Percentiles rank a stretch among this genome's conserved stretches.
Conservation (phyloP, 2,113 vertebrate species). For the Puma concolor region DNA sequence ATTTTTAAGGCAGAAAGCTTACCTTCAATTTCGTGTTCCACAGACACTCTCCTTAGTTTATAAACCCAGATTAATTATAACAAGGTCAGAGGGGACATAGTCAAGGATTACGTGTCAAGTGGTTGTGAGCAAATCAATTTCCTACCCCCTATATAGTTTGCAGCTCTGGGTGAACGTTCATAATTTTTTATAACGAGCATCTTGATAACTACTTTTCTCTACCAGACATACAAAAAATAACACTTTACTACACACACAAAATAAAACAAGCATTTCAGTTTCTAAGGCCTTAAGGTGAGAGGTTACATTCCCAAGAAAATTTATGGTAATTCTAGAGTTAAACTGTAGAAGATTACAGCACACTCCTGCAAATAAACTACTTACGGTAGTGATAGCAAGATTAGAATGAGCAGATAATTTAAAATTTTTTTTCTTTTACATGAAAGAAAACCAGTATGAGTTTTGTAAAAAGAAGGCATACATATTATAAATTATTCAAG, state of each 20-base stretch:
- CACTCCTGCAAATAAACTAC: not conserved
- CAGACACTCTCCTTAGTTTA: not conserved
- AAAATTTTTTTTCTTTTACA: not conserved
- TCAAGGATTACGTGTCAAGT: not conserved
- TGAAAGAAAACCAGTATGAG: constrained; percentile 41
- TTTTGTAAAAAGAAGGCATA: constrained; percentile 54
- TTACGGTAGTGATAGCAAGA: not conserved
- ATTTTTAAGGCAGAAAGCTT: constrained; percentile 11
- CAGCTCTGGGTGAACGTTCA: not conserved
- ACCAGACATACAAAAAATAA: constrained; percentile 12
- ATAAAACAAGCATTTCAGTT: not conserved
- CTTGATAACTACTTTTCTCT: not conserved
- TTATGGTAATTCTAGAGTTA: not conserved
- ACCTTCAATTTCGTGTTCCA: not conserved
- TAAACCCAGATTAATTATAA: constrained; percentile 25
- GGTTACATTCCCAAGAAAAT: not conserved
- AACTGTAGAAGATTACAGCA: not conserved
- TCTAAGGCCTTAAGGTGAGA: not conserved
- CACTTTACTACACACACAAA: not conserved
- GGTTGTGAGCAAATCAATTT: constrained; percentile 42
- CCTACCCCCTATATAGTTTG: not conserved
- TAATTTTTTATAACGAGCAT: not conserved
- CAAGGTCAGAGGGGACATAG: not conserved
- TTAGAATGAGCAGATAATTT: constrained; percentile 40
- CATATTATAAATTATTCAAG: constrained; percentile 73